Base-by-base conservation (phyloP, 2,113 vertebrate species). In the Cebus imitator region DNA sequence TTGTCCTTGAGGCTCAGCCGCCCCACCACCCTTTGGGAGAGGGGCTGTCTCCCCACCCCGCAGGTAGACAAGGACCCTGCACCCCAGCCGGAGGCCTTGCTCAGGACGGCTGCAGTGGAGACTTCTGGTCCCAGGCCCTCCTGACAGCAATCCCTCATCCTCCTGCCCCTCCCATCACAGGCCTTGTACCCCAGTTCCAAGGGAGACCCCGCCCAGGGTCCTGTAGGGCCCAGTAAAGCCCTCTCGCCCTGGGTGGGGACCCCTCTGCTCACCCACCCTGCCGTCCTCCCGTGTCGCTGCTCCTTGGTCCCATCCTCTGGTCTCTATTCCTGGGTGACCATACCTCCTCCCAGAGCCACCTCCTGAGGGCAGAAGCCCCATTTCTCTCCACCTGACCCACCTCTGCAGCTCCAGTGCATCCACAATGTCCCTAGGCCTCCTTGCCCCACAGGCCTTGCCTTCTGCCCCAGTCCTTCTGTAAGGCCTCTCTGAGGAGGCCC, bases 1-100 rank as follows among this genome's bases (percentile, higher is more conserved):
- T 97, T 97, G 97, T 98, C 98, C 98, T 98, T 98, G 97, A 98
- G 97, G 95, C 94, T 90, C 32, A 30, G 91, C 76, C 13, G 37
- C 86, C 93, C 96, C 91, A 55, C n/a, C 0, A 21, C 94, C 95
- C 96, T 96, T 35, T 66, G 83, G 79, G 78, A 94, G 82, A 92
- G 1, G 32, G 80, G 64, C 95, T 76, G 85, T 73, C 90, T 58
- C 87, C 91, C 20, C 37, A 12, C 43, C 8, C 37, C 3, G 32
- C 82, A 97, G 86, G 58, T 86, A 45, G 90, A 94, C 66, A 20
- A 50, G 90, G 80, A 87, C 64, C 79, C 25, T 40, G 45, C 25
- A 6, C 35, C 27, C 43, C 3, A 8, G 61, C 48, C 11, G 0
- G 20, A 87, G 79, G 13, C 35, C 85, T 57, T 5, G 1, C 37